A percentile compares a stretch with the other conserved stretches of the same genome.
Evolutionary conservation across 2,797 vertebrate species (phyloP).

Genomic region (Gymnodraco acuticeps): DNA sequence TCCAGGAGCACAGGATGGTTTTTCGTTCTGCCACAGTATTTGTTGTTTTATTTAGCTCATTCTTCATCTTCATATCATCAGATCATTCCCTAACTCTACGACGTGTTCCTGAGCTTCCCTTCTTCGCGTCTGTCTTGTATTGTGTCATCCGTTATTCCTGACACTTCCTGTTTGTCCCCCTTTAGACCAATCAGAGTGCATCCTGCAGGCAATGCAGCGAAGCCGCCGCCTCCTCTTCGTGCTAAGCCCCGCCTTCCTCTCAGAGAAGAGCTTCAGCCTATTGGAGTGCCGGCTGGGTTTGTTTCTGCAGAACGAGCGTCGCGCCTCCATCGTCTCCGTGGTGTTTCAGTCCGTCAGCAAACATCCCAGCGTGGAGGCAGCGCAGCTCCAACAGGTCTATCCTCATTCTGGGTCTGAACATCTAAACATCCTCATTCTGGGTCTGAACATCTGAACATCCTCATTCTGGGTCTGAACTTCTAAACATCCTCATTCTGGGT

Average conservation of each 20-base stretch:
- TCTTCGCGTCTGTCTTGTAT: too few species aligned
- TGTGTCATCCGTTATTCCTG: neutral
- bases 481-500: too few species aligned
- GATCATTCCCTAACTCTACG: too few species aligned
- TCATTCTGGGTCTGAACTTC: too few species aligned
- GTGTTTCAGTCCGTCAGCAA: conserved; percentile 82
- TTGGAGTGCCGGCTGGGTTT: conserved; percentile 92
- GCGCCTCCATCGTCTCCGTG: conserved; percentile 86
- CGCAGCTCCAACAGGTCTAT: conserved; percentile 78
- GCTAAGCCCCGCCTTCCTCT: conserved; percentile 89
- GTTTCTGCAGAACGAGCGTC: conserved; percentile 87
- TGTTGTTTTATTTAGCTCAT: too few species aligned
- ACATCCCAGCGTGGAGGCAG: conserved; percentile 82
- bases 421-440: too few species aligned
- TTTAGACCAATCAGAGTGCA: conserved; percentile 87
- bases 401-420: too few species aligned
- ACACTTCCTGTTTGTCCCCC: conserved; percentile 30
- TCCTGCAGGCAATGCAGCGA: conserved; percentile 90
- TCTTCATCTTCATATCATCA: too few species aligned
- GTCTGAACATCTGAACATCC: too few species aligned
- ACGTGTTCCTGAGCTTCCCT: too few species aligned
- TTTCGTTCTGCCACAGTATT: too few species aligned
- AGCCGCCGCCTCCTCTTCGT: conserved; percentile 92
- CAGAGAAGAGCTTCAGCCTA: conserved; percentile 92
- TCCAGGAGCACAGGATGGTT: too few species aligned